Evolutionary conservation across 1,140 invertebrate genomes (phyloP), one percentile per base, ranked within the genome.

Genomic region (Periplaneta americana): DNA sequence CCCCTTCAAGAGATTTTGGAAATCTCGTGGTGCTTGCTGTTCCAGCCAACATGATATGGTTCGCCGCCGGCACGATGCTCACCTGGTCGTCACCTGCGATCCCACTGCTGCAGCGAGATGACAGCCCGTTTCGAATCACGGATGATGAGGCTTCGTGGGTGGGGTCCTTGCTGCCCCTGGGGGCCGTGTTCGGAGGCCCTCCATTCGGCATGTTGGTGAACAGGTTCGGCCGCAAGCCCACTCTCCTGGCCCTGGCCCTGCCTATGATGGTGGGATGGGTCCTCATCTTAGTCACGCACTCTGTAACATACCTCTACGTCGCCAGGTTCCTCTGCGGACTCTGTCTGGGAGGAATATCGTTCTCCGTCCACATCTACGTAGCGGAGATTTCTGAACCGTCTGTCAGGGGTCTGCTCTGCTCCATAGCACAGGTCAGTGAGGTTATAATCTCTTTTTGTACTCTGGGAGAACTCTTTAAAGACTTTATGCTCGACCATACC

Each of bases 381-480:
- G 86, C 89, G 83, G 89, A 91, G 88, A 84, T 92, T 80, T 85
- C 91, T 86, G 86, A 91, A 85, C 84, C 89, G 76, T 85, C 87
- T 31, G 88, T 92, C 18, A 86, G 93, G 15, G 92, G 93, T 1
- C 87, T 89, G n/a, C 86, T 93, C 15, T 91, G 92, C 0, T 91
- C 92, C 36, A 92, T 93, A 83, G 92, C 93, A 78, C 93, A 95
- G 84, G 88, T 94, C 1, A 91, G 92, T n/a, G n/a, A n/a, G n/a
- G n/a, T n/a, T n/a, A n/a, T n/a, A n/a, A n/a, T n/a, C n/a, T n/a
- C n/a, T n/a, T n/a, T n/a, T n/a, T n/a, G n/a, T n/a, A n/a, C n/a
- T n/a, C n/a, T n/a, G n/a, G n/a, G n/a, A n/a, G n/a, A n/a, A n/a
- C n/a, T n/a, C n/a, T n/a, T n/a, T n/a, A n/a, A n/a, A n/a, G n/a